Conservation (phyloP, 2,888 invertebrate genomes). For the Eledona agricola region DNA sequence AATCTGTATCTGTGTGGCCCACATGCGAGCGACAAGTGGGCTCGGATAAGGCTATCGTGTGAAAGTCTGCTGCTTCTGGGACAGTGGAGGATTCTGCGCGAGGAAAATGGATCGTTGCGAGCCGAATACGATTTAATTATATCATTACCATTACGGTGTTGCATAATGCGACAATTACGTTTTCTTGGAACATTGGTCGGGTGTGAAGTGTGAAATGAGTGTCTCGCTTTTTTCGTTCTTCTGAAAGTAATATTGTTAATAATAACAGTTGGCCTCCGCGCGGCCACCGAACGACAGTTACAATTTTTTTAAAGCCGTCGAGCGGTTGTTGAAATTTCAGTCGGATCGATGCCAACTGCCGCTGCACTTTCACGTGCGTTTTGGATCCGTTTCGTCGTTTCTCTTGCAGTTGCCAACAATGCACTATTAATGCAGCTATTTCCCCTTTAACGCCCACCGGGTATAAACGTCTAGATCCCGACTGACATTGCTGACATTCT, state of each 20-base stretch:
- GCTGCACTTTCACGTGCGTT: no score
- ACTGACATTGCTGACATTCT: constrained; percentile 36
- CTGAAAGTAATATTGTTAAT: constrained; percentile 17
- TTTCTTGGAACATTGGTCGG: constrained; percentile 9
- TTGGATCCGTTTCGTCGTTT: no score
- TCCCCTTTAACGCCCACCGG: constrained; percentile 21
- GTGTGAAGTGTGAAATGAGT: constrained; percentile 14
- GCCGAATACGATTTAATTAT: constrained; percentile 16
- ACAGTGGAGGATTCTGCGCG: no score
- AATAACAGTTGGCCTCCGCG: constrained; percentile 19
- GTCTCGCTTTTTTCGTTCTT: constrained; percentile 17
- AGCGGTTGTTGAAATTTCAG: no score
- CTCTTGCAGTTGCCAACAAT: constrained; percentile 3
- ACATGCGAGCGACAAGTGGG: no score
- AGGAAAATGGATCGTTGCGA: no score
- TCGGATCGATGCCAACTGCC: no score
- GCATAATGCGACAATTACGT: constrained; percentile 2
- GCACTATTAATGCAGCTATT: constrained; percentile 20
- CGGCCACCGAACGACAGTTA: no score
- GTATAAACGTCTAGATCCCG: constrained; percentile 14
- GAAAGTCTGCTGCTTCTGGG: neutral
- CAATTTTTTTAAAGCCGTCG: no score
- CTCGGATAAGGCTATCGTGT: no score
- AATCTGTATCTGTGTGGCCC: constrained; percentile 36
- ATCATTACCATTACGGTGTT: constrained; percentile 9